Base-by-base conservation (phyloP, 2,113 vertebrate species). In the Perca flavescens region DNA sequence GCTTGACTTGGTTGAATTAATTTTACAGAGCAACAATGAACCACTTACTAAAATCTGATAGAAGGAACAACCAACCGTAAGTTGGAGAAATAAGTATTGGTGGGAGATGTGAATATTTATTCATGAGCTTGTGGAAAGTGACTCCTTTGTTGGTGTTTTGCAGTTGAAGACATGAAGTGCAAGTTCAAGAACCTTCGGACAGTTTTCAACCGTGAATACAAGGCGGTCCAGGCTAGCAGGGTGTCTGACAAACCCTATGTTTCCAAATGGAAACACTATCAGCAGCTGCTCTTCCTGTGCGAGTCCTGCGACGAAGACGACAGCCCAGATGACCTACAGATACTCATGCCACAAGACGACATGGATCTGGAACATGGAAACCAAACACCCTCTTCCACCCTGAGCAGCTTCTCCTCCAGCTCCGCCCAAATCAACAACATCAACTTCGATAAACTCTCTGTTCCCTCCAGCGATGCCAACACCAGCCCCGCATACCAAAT, bases 151-250 rank as follows among this genome's bases (percentile, higher is more conserved):
- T 65, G 5, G 10, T 80, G 12, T 80, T 65, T 86, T 66, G 21
- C 83, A 93, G 92, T 92, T 6, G 89, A 91, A 50, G 91, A 93
- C 60, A 40, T 93, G 53, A 93, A 93, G 60, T 76, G 75, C 69
- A 93, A 93, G 69, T 93, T 92, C 71, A 93, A 92, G 79, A 93
- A 93, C 84, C 92, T 93, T 0, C 89, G 90, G 2, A 93, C 92
- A 0, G 89, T 93, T 46, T 93, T 93, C 31, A 85, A 92, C 77
- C 91, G 92, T 0, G 91, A 93, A 9, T 80, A 74, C 57, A 91
- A 90, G 75, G 74, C 77, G 1, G 88, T 88, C 3, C 83, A 71
- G 79, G 53, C 63, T 0, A 77, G 83, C 85, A 67, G 43, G 49
- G n/a, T 11, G 0, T 67, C 78, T 0, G 77, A 83, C 77, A 89